phyloP scores from a whole-genome alignment of 2,888 invertebrate species.

The Athalia cordata region DNA sequence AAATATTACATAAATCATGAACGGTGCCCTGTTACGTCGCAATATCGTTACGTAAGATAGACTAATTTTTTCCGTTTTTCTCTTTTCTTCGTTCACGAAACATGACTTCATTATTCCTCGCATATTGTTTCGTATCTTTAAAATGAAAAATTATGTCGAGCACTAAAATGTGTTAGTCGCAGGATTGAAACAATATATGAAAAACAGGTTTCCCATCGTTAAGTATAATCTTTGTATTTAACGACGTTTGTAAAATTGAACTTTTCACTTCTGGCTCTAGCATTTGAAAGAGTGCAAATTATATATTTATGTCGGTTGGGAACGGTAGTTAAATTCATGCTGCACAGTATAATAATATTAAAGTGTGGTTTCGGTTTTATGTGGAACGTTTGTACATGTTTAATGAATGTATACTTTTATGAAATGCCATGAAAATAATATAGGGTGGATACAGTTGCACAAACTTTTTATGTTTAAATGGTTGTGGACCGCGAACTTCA shows the following conservation, averaged over 20 bases:
- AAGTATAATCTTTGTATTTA: slow-evolving; percentile 33
- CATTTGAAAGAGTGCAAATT: slow-evolving; percentile 42
- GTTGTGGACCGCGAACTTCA: background rate
- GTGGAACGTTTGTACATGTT: slow-evolving; percentile 25
- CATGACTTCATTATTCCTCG: slow-evolving; percentile 20
- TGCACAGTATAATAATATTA: slow-evolving; percentile 21
- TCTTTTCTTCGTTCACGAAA: background rate
- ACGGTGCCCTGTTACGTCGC: slow-evolving; percentile 27
- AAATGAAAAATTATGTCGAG: slow-evolving; percentile 18
- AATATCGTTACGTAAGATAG: slow-evolving; percentile 34
- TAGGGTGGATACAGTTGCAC: background rate
- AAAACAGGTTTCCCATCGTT: slow-evolving; percentile 11
- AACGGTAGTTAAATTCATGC: slow-evolving; percentile 33
- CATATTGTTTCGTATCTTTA: background rate
- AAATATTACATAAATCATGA: slow-evolving; percentile 37
- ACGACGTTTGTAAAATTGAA: slow-evolving; percentile 42
- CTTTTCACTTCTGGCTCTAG: slow-evolving; percentile 34
- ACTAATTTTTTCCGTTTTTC: background rate
- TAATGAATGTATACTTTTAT: slow-evolving; percentile 25
- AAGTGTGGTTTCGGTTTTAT: slow-evolving; percentile 31
- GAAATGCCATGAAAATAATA: slow-evolving; percentile 7
- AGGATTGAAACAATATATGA: slow-evolving; percentile 25
- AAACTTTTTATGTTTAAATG: background rate
- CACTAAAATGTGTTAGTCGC: slow-evolving; percentile 22
- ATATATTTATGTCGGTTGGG: slow-evolving; percentile 25